Evolutionary conservation across 2,888 invertebrate species (phyloP), one percentile per base, ranked within the genome.

Genomic region (Dendrolimus houi): DNA sequence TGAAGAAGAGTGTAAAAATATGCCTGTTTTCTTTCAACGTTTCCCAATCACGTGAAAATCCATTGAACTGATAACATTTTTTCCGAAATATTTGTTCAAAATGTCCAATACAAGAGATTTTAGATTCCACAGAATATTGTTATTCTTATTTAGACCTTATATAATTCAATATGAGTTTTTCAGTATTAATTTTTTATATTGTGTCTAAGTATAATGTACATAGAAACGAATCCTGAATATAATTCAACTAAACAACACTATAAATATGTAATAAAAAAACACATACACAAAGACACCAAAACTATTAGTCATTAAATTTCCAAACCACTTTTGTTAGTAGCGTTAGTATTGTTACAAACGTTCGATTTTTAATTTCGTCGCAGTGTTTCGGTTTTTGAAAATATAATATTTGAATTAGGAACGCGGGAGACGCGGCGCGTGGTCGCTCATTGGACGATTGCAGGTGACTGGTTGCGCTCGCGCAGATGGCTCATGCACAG

Each of bases 391-490:
- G 68, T 68, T 67, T 69, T 77, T 74, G 66, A 7, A 64, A 64
- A 61, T 66, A 64, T 55, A 52, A n/a, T 63, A 64, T 57, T 66
- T 64, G 57, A 68, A 62, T 68, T 63, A 62, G 54, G 62, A 68
- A 67, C 70, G 69, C 71, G 69, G 70, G 70, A 68, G 68, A 79
- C 85, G 84, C 86, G 87, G 29, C 76, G 85, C 85, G 83, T 70
- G 68, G 65, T 64, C 69, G 72, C 75, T 47, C 47, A 47, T 47
- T 85, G 85, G 80, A 71, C 71, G 83, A 81, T 78, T 71, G 77
- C 89, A 89, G 89, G 88, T 87, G 88, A 90, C 89, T 89, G 88
- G 40, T 52, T 60, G 73, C 72, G 75, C 74, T 55, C 56, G 69
- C 74, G 74, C 74, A 71, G 64, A 68, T 71, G 67, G 71, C 41